Percentiles rank a stretch among this genome's conserved stretches.
These are phyloP conservation scores for Cabera pusaria DNA, from an alignment of 2,888 invertebrate genomes.

Conservation along the genomic window DNA sequence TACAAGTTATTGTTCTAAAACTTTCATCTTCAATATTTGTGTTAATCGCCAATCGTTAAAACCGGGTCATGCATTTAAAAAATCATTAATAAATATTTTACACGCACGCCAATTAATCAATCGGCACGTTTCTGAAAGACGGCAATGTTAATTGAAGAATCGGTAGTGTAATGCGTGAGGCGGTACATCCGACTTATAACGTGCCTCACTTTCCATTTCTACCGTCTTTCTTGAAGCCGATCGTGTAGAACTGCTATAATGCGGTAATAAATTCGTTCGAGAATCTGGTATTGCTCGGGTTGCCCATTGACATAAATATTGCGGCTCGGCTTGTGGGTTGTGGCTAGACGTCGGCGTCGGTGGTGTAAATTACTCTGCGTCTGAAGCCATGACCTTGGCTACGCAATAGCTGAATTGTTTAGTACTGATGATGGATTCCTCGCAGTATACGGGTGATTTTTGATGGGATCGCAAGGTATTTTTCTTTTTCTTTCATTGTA, in stretches of 20 bases:
- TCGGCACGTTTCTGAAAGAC: constrained; percentile 12
- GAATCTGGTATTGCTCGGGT: constrained; percentile 17
- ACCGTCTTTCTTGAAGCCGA: constrained; percentile 26
- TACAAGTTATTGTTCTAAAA: neutral
- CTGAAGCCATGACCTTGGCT: constrained; percentile 4
- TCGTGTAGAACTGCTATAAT: constrained; percentile 33
- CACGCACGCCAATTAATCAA: constrained; percentile 7
- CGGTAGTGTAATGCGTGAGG: constrained; percentile 30
- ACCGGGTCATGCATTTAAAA: constrained; percentile 2
- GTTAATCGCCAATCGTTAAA: constrained; percentile 1
- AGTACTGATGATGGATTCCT: too few species aligned
- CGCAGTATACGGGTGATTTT: too few species aligned
- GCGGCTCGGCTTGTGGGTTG: too few species aligned
- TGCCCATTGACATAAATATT: constrained; percentile 20
- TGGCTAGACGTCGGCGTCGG: constrained; percentile 7
- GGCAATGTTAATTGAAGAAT: constrained; percentile 29
- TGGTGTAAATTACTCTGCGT: constrained; percentile 5
- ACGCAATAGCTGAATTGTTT: too few species aligned
- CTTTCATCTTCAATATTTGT: constrained; percentile 4
- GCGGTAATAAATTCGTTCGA: constrained; percentile 13
- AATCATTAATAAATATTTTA: neutral
- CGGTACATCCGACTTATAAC: constrained; percentile 29
- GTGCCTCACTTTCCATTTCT: constrained; percentile 59
- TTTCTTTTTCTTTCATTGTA: too few species aligned
- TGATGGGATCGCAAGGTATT: too few species aligned